Conservation (phyloP, 2,888 invertebrate genomes). For the Diaphora mendica region DNA sequence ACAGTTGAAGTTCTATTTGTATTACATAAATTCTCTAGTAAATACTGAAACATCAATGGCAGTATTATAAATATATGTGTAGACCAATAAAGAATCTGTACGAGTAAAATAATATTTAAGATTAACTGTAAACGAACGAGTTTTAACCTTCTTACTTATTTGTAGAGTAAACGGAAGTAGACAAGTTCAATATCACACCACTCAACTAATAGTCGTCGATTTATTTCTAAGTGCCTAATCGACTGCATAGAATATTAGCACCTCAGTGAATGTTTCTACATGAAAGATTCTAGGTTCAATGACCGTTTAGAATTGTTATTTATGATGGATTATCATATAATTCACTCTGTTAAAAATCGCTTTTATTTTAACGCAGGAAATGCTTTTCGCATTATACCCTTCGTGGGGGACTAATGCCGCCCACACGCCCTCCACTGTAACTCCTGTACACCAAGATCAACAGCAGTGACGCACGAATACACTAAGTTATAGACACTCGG, state of each 20-base stretch:
- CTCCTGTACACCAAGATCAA: too few species aligned
- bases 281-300: not conserved
- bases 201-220: not conserved
- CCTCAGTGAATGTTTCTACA: not conserved
- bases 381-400: too few species aligned
- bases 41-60: not conserved
- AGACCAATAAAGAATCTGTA: not conserved
- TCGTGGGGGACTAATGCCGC: too few species aligned
- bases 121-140: not conserved
- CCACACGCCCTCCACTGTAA: too few species aligned
- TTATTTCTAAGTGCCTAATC: not conserved
- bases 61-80: not conserved
- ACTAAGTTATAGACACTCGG: too few species aligned
- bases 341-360: too few species aligned
- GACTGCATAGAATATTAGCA: not conserved
- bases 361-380: too few species aligned
- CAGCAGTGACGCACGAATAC: too few species aligned
- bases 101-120: not conserved
- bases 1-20: not conserved
- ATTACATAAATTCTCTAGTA: not conserved
- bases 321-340: not conserved
- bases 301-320: not conserved
- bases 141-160: not conserved
- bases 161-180: not conserved
- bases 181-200: not conserved